These are phyloP conservation scores for Calypte anna DNA, from an alignment of 2,113 vertebrate species.

Conservation along the genomic window DNA sequence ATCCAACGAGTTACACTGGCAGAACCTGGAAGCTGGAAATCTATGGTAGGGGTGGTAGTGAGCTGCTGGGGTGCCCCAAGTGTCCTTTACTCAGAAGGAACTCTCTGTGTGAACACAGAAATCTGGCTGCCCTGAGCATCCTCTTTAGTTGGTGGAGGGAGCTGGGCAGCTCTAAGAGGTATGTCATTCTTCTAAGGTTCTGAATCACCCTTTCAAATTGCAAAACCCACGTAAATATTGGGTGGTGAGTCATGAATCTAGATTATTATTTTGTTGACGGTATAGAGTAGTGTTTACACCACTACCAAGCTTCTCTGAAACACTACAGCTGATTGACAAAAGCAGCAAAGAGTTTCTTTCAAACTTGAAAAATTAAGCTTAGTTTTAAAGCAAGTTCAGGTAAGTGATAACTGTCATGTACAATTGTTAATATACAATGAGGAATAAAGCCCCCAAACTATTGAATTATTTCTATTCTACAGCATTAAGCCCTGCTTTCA, in stretches of 20 bases:
- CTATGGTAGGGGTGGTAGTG: neutral
- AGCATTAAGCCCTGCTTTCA: neutral
- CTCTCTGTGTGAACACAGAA: neutral
- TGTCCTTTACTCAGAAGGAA: neutral
- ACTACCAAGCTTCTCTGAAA: neutral
- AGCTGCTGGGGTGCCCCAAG: neutral
- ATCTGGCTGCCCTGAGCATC: neutral
- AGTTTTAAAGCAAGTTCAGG: neutral
- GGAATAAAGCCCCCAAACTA: neutral
- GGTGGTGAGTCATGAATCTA: neutral
- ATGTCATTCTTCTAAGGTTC: neutral
- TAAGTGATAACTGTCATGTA: neutral
- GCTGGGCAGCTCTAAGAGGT: neutral
- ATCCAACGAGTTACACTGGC: slow-evolving; percentile 18
- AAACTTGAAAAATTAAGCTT: neutral
- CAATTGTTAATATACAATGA: neutral
- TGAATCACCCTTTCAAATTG: neutral
- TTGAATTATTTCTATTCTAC: neutral
- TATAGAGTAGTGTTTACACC: neutral
- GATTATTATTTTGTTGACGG: neutral
- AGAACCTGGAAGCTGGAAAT: neutral
- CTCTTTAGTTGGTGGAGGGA: neutral
- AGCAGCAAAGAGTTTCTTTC: neutral
- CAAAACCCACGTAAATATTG: neutral
- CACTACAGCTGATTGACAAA: neutral